Evolutionary conservation across 2,888 invertebrate genomes (phyloP).

Genomic region (Drosophila trichaetosa): DNA sequence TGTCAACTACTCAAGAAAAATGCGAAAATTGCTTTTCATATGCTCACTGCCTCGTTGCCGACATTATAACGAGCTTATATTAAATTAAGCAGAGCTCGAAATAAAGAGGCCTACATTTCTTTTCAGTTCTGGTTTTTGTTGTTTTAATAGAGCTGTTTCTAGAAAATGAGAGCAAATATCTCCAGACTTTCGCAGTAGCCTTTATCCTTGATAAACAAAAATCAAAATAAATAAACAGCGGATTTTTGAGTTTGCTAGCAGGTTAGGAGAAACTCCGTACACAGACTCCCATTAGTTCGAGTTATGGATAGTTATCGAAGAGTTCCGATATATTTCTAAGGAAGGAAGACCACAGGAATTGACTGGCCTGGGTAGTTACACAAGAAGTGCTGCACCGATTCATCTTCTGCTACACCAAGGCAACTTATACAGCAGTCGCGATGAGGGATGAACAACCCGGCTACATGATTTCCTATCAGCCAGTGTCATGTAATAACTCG

Average conservation of each 20-base stretch:
- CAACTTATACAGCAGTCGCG: not conserved
- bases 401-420: not conserved
- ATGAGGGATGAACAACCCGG: not conserved
- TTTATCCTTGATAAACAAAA: not conserved
- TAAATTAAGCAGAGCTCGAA: not conserved
- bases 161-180: not conserved
- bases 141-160: not conserved
- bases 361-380: not conserved
- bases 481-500: not conserved
- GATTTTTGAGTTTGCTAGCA: not conserved
- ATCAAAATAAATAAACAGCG: not conserved
- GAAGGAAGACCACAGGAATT: not conserved
- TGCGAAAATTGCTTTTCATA: conserved; percentile 4
- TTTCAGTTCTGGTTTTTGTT: not conserved
- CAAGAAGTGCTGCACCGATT: not conserved
- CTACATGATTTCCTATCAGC: not conserved
- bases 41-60: not conserved
- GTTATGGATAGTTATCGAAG: not conserved
- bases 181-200: rapidly evolving
- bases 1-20: not conserved
- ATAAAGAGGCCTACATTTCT: not conserved
- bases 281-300: not conserved
- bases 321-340: not conserved
- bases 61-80: not conserved
- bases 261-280: not conserved